A percentile compares a stretch with the other conserved stretches of the same genome.
Conservation (phyloP, 2,888 invertebrate species). For the Ichneumoninae sp. region DNA sequence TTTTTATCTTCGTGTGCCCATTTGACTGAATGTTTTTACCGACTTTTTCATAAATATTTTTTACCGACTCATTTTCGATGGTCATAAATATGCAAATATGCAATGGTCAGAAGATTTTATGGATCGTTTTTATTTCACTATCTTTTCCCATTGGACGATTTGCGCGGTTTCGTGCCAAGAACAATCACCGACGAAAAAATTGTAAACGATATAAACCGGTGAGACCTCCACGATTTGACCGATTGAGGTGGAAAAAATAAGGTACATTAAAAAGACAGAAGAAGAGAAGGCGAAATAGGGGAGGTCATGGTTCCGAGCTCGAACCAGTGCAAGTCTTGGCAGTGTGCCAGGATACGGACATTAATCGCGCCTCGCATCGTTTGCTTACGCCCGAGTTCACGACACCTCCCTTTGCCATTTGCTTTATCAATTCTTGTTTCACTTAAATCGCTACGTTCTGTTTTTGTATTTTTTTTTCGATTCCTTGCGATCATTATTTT, state of each 20-base stretch:
- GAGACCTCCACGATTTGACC: background rate
- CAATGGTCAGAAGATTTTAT: background rate
- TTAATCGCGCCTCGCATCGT: slow-evolving; percentile 41
- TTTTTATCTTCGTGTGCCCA: no score
- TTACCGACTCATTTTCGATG: background rate
- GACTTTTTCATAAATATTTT: no score
- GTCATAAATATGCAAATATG: no score
- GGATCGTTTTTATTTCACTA: background rate
- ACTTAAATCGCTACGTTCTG: background rate
- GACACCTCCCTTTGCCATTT: slow-evolving; percentile 10
- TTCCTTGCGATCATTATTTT: background rate
- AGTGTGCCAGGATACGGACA: slow-evolving; percentile 29
- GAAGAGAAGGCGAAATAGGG: background rate
- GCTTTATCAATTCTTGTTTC: background rate
- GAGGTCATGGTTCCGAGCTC: background rate
- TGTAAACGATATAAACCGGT: background rate
- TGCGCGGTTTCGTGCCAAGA: background rate
- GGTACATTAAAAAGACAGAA: slow-evolving; percentile 5
- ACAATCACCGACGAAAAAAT: background rate
- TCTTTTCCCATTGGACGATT: background rate
- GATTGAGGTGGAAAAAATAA: slow-evolving; percentile 10
- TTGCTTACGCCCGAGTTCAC: slow-evolving; percentile 23
- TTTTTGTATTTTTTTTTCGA: background rate
- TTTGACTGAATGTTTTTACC: no score
- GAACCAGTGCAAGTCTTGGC: slow-evolving; percentile 38